Evolutionary conservation across 2,797 vertebrate genomes (phyloP).

Genomic region (Pseudochirops cupreus): DNA sequence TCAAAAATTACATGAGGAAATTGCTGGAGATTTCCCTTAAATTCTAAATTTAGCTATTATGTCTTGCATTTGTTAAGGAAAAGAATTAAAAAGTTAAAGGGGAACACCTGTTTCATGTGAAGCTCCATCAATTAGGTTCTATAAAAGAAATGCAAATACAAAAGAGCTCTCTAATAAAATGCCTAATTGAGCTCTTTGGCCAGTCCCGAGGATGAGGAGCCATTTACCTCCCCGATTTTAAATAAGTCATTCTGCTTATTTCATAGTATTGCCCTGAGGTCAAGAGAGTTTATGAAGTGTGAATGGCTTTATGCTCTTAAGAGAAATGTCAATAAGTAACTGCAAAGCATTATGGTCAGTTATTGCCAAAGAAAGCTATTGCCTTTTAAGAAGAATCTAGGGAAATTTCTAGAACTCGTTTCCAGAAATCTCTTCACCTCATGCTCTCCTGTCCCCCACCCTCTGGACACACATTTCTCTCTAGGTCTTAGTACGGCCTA

Average conservation of each 20-base stretch:
- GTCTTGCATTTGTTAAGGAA: conserved; percentile 47
- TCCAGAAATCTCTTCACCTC: neutral
- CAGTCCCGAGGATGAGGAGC: conserved; percentile 21
- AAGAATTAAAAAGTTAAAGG: conserved; percentile 53
- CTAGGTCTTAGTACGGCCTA: neutral
- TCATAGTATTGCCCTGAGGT: conserved; percentile 9
- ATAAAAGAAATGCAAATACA: conserved; percentile 31
- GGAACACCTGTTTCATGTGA: neutral
- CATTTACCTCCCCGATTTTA: conserved; percentile 47
- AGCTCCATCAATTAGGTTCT: neutral
- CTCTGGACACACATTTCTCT: conserved; percentile 25
- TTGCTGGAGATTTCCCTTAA: conserved; percentile 34
- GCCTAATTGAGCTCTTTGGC: conserved; percentile 35
- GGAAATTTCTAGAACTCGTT: conserved; percentile 14
- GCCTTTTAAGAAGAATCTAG: conserved; percentile 47
- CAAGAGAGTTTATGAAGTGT: conserved; percentile 32
- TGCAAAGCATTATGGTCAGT: conserved; percentile 51
- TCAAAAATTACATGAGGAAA: conserved; percentile 40
- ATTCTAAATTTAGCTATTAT: conserved; percentile 39
- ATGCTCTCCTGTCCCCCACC: neutral
- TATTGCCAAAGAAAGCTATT: conserved; percentile 21
- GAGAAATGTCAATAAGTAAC: conserved; percentile 15
- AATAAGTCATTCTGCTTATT: conserved; percentile 8
- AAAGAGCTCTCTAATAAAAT: conserved; percentile 14
- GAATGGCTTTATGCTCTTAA: conserved; percentile 57